Base-by-base conservation (phyloP, 2,113 vertebrate genomes). In the Cryptomyrus ogoouensis region DNA sequence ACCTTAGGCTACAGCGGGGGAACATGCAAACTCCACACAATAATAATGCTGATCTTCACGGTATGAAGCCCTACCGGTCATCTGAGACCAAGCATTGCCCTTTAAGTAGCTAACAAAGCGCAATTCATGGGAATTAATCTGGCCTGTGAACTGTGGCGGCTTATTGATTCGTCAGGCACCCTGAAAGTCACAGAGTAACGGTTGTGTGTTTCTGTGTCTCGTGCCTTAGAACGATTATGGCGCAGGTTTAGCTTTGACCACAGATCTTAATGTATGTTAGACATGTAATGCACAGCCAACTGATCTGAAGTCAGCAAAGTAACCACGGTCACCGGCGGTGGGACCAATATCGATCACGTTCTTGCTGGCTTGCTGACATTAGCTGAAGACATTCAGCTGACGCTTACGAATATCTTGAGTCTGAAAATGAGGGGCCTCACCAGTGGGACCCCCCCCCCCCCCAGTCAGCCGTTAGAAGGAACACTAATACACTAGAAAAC, bases 101-200 rank as follows among this genome's bases (percentile, higher is more conserved):
- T 56, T 87, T 87, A 87, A 87, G 27, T 35, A 35, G 44, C 47
- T 87, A 53, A 87, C 47, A 15, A 27, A 31, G 47, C 5, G 27
- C 85, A 53, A 53, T 87, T 87, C 31, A 53, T 87, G 13, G 50
- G 50, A 35, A 53, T 87, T 53, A 87, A 87, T 42, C 47, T 87
- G 85, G n/a, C 47, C 27, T 15, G 19, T 24, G 85, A 87, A 17
- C 85, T 35, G 50, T 87, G 85, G 50, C 21, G 85, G 17, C 85
- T 87, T 87, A 87, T 87, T 87, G 85, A 87, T 87, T 70, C 13
- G 13, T 87, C 50, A 53, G 50, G 85, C 31, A 50, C 84, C n/a
- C 13, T 50, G 44, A 27, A 50, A n/a, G 84, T 27, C 84, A 35
- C 53, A 17, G 17, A 39, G 27, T 31, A 50, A 56, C 53, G 47